Conservation (phyloP, 2,888 invertebrate species). For the Tachina grossa region DNA sequence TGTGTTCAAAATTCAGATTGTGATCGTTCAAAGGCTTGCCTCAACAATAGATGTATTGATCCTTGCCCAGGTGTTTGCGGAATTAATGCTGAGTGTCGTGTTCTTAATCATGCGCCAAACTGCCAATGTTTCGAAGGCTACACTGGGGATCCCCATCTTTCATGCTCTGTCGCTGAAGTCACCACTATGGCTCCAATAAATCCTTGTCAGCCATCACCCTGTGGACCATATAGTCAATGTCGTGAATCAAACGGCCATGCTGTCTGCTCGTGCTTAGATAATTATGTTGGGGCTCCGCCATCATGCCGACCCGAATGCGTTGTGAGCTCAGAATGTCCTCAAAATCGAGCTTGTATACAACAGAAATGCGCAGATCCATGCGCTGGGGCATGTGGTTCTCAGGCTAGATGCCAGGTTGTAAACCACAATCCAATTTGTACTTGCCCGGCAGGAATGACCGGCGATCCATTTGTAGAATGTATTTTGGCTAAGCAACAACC, state of each 20-base stretch:
- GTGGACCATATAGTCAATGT: constrained; percentile 87
- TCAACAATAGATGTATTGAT: constrained; percentile 90
- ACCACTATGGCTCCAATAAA: constrained; percentile 79
- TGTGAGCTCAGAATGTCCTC: constrained; percentile 87
- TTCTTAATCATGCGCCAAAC: constrained; percentile 89
- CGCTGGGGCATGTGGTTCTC: constrained; percentile 86
- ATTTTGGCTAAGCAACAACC: constrained; percentile 82
- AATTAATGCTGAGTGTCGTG: constrained; percentile 89
- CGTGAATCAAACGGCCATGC: constrained; percentile 86
- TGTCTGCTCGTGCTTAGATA: constrained; percentile 86
- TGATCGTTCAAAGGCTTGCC: constrained; percentile 88
- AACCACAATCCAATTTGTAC: constrained; percentile 88
- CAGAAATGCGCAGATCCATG: constrained; percentile 88
- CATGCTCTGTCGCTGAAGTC: constrained; percentile 83
- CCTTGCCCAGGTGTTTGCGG: constrained; percentile 92
- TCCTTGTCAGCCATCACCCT: constrained; percentile 87
- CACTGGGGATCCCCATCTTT: constrained; percentile 88
- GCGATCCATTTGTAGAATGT: constrained; percentile 86
- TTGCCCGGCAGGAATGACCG: constrained; percentile 86
- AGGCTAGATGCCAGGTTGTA: constrained; percentile 87
- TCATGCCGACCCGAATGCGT: constrained; percentile 87
- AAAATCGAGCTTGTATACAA: constrained; percentile 85
- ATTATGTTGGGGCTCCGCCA: constrained; percentile 87
- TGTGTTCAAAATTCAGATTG: constrained; percentile 91
- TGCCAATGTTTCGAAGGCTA: constrained; percentile 89